Conservation (phyloP, 2,888 invertebrate species). For the Drosophila merina region DNA sequence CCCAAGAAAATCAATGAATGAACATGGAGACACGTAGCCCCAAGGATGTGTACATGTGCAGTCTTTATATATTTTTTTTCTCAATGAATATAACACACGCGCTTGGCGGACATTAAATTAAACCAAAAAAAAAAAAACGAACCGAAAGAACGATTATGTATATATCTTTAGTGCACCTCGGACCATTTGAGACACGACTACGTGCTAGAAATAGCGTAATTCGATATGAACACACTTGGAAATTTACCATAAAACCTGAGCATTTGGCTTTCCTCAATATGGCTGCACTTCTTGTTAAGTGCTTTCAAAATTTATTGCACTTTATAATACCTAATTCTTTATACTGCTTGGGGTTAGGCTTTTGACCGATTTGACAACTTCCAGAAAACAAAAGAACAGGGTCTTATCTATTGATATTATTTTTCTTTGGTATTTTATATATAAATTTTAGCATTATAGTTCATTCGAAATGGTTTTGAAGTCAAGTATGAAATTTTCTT, state of each 20-base stretch:
- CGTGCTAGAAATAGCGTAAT: constrained; percentile 47
- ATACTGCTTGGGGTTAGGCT: not conserved
- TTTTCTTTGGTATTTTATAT: not conserved
- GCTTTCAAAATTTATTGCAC: constrained; percentile 31
- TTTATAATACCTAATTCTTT: not conserved
- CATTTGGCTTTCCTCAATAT: not conserved
- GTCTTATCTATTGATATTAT: too few species aligned
- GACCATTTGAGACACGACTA: constrained; percentile 33
- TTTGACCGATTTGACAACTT: not conserved
- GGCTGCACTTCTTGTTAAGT: constrained; percentile 20
- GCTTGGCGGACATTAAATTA: constrained; percentile 18
- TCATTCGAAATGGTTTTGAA: too few species aligned
- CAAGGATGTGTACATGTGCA: constrained; percentile 24
- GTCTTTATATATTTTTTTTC: constrained; percentile 33
- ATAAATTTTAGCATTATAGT: too few species aligned
- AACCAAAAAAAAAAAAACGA: constrained; percentile 7
- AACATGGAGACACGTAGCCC: constrained; percentile 46
- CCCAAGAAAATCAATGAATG: constrained; percentile 57
- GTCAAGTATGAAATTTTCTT: too few species aligned
- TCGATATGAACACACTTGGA: constrained; percentile 7
- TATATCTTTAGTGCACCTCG: constrained; percentile 22
- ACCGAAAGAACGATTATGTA: constrained; percentile 10
- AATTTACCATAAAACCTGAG: constrained; percentile 9
- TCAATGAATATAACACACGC: constrained; percentile 33
- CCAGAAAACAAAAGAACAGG: not conserved